A percentile compares a stretch with the other conserved stretches of the same genome.
These are phyloP conservation scores for Centruroides sculpturatus DNA, from an alignment of 1,140 invertebrate genomes.

Conservation along the genomic window DNA sequence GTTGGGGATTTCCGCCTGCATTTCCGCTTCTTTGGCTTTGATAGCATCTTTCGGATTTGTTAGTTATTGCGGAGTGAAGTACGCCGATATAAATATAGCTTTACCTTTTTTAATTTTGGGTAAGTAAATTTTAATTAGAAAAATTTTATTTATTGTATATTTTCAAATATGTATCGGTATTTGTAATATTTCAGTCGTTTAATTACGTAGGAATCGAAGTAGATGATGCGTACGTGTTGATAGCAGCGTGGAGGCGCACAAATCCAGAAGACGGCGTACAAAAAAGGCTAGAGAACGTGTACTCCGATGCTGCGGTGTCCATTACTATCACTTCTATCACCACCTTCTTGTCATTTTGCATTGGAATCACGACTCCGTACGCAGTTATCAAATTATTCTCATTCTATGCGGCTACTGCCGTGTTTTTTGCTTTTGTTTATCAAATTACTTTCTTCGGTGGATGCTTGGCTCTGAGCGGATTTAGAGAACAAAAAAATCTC, in stretches of 20 bases:
- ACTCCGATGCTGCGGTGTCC: slow-evolving; percentile 90
- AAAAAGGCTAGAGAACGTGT: slow-evolving; percentile 66
- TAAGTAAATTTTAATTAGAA: too few relatives aligned
- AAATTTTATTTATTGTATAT: too few relatives aligned
- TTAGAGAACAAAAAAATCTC: slow-evolving; percentile 63
- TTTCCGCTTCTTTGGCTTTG: too few relatives aligned
- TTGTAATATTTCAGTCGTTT: too few relatives aligned
- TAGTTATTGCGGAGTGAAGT: too few relatives aligned
- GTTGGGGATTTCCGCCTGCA: too few relatives aligned
- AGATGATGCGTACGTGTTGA: slow-evolving; percentile 92
- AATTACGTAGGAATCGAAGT: slow-evolving; percentile 24
- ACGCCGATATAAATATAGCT: too few relatives aligned
- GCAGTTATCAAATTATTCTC: slow-evolving; percentile 91
- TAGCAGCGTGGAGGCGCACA: slow-evolving; percentile 80
- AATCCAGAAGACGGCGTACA: slow-evolving; percentile 60
- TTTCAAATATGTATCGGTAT: too few relatives aligned
- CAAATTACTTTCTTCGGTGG: slow-evolving; percentile 88
- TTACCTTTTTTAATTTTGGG: too few relatives aligned
- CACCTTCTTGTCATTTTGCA: slow-evolving; percentile 89
- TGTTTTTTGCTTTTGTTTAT: slow-evolving; percentile 83
- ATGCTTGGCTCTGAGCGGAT: slow-evolving; percentile 75
- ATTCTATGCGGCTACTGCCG: slow-evolving; percentile 82
- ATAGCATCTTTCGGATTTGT: too few relatives aligned
- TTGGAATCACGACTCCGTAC: slow-evolving; percentile 89
- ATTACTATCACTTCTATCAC: slow-evolving; percentile 96